Conservation (phyloP, 35 echinoderm and acorn worm genomes). For the Strongylocentrotus purpuratus region DNA sequence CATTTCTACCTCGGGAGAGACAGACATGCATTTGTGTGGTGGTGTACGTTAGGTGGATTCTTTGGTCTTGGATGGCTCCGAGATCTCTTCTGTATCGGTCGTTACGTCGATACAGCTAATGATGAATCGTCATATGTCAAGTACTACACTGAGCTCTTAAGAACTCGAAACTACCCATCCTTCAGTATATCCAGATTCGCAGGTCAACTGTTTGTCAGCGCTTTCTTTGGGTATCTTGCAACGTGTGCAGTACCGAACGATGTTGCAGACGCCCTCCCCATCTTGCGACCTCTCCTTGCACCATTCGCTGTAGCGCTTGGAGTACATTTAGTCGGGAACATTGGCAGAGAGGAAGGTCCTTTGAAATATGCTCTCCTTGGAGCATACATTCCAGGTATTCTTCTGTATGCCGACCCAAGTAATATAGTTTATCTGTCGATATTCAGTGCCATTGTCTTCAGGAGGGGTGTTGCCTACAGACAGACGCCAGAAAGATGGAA, state of each 20-base stretch:
- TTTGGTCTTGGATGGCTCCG: conserved; percentile 82
- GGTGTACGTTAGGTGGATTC: conserved; percentile 76
- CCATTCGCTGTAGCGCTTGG: conserved; percentile 71
- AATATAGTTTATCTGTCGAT: conserved; percentile 58
- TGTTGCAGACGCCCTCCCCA: conserved; percentile 34
- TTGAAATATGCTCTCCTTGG: conserved; percentile 65
- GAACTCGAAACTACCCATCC: conserved; percentile 49
- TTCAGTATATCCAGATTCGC: conserved; percentile 67
- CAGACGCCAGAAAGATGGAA: conserved; percentile 43
- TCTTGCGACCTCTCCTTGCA: conserved; percentile 56
- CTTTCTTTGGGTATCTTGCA: conserved; percentile 72
- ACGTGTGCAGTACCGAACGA: conserved; percentile 67
- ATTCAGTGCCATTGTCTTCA: conserved; percentile 62
- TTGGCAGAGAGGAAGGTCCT: conserved; percentile 68
- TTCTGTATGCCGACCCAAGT: conserved; percentile 58
- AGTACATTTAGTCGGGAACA: conserved; percentile 85
- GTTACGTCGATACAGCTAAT: conserved; percentile 75
- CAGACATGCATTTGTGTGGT: conserved; percentile 94
- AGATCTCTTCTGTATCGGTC: conserved; percentile 72
- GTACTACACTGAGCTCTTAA: conserved; percentile 57
- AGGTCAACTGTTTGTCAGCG: conserved; percentile 61
- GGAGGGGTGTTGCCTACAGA: conserved; percentile 60
- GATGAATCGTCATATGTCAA: conserved; percentile 61
- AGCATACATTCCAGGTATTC: conserved; percentile 49
- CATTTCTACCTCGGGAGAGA: conserved; percentile 94